Percentiles rank a stretch among this genome's conserved stretches.
Conservation (phyloP, 2,113 vertebrate species). For the Artemisiospiza belli region DNA sequence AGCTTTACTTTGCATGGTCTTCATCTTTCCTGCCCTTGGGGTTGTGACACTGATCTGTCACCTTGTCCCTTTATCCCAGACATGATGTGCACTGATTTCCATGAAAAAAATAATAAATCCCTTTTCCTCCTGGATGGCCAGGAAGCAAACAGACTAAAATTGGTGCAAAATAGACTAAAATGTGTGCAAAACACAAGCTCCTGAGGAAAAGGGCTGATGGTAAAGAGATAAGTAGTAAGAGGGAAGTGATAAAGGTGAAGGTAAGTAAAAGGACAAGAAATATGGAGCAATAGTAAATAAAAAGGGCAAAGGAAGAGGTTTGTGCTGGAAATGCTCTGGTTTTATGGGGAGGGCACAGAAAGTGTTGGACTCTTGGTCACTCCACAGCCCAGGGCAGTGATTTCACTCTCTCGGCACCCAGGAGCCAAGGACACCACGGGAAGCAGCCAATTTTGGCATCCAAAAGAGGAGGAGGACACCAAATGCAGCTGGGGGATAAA, state of each 20-base stretch:
- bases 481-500: background rate
- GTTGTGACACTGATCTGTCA: background rate
- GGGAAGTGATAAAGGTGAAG: background rate
- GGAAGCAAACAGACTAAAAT: background rate
- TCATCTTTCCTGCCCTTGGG: background rate
- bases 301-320: background rate
- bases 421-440: background rate
- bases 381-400: background rate
- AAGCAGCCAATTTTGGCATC: background rate
- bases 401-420: background rate
- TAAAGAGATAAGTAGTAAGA: background rate
- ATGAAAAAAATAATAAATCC: background rate
- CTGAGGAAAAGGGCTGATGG: background rate
- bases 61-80: background rate
- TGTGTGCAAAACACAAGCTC: accelerated
- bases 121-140: background rate
- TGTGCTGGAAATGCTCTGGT: background rate
- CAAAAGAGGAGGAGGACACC: background rate
- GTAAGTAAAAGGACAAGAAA: background rate
- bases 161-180: background rate
- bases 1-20: background rate
- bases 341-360: background rate
- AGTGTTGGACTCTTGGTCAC: background rate
- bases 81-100: background rate
- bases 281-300: background rate